These are phyloP conservation scores for Synergus gifuensis DNA, from an alignment of 2,888 invertebrate genomes.

Conservation along the genomic window DNA sequence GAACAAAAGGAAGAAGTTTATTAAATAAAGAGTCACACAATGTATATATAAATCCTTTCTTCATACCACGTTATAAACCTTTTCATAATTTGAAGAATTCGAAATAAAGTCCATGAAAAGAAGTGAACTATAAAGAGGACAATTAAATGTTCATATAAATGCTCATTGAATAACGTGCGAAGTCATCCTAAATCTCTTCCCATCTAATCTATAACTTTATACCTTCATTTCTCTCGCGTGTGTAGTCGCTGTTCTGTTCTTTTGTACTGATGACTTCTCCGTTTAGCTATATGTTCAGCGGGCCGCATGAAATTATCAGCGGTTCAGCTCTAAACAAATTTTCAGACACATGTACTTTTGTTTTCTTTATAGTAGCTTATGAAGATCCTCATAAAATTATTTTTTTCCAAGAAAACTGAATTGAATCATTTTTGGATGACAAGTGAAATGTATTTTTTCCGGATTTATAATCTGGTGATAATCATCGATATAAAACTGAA, in stretches of 20 bases:
- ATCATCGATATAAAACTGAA: slow-evolving; percentile 56
- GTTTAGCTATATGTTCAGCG: slow-evolving; percentile 45
- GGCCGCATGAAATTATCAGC: slow-evolving; percentile 45
- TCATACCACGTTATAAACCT: neutral
- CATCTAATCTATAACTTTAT: slow-evolving; percentile 42
- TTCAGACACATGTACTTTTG: too few species aligned
- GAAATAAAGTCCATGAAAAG: slow-evolving; percentile 9
- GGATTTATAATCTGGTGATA: slow-evolving; percentile 49
- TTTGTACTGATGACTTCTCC: slow-evolving; percentile 45
- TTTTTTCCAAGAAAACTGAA: too few species aligned
- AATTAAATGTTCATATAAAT: slow-evolving; percentile 52
- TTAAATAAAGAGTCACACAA: too few species aligned
- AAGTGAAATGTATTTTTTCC: too few species aligned
- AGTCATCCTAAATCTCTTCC: slow-evolving; percentile 53
- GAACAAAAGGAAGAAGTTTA: too few species aligned
- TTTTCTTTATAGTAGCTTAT: too few species aligned
- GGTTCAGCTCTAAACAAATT: neutral
- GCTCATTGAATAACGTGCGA: slow-evolving; percentile 58
- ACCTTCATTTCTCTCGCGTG: slow-evolving; percentile 54
- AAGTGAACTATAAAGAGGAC: slow-evolving; percentile 40
- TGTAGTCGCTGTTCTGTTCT: slow-evolving; percentile 48
- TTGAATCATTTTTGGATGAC: too few species aligned
- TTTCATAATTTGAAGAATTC: slow-evolving; percentile 30
- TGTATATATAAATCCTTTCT: too few species aligned
- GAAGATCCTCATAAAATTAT: too few species aligned